Percentiles rank a stretch among this genome's conserved stretches.
phyloP scores from a whole-genome alignment of 2,797 vertebrate genomes.

The Bovichtus diacanthus region DNA sequence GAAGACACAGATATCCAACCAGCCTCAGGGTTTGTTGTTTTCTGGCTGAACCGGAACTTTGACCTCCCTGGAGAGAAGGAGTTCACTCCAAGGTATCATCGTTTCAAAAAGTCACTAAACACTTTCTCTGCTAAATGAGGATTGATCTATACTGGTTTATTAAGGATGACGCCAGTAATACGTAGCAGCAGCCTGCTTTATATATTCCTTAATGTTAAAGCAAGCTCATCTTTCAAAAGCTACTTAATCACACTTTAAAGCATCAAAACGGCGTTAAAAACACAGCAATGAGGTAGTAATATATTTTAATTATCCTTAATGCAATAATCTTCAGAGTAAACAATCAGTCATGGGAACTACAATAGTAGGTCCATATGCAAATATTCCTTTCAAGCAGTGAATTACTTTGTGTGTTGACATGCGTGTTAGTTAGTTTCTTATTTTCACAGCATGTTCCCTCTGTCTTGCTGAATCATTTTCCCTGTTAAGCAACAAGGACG shows the following conservation, averaged over 20 bases:
- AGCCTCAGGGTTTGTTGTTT: not conserved
- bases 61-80: not conserved
- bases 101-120: not conserved
- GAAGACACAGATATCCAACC: not conserved
- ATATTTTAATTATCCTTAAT: not conserved
- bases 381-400: not conserved
- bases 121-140: not conserved
- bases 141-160: not conserved
- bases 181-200: not conserved
- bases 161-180: not conserved
- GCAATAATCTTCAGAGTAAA: not conserved
- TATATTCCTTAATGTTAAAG: not conserved
- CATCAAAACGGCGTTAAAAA: not conserved
- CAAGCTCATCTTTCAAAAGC: not conserved
- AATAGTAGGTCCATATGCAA: not conserved
- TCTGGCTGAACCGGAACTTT: slow-evolving; percentile 9
- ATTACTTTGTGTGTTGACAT: slow-evolving; percentile 10
- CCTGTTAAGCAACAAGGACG: slow-evolving; percentile 29
- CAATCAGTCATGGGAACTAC: not conserved
- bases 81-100: not conserved
- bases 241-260: not conserved
- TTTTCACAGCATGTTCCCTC: slow-evolving; percentile 31
- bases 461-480: slow-evolving; percentile 38
- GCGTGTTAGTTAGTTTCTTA: slow-evolving; percentile 25
- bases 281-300: not conserved